Percentiles rank a stretch among this genome's conserved stretches.
Evolutionary conservation across 2,797 vertebrate species (phyloP).

Genomic region (Argyrosomus regius): DNA sequence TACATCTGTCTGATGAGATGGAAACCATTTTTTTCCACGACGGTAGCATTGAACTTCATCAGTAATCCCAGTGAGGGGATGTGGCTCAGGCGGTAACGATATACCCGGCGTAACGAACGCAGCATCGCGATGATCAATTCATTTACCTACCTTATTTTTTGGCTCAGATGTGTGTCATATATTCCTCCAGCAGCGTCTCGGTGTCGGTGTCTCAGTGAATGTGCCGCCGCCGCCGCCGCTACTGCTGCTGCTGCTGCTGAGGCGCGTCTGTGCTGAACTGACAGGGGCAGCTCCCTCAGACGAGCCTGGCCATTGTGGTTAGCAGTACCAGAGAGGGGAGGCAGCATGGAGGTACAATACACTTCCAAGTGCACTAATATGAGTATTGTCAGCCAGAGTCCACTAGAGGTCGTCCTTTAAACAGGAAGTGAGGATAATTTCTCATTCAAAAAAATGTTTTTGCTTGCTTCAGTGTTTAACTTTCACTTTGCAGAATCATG

Average conservation of each 20-base stretch:
- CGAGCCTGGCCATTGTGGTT: constrained; percentile 71
- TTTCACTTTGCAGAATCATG: background rate
- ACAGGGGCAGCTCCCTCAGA: constrained; percentile 60
- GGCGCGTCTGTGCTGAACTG: constrained; percentile 51
- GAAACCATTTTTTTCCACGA: constrained; percentile 52
- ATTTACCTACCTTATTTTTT: constrained; percentile 60
- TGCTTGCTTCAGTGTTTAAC: background rate
- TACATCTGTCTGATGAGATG: constrained; percentile 36
- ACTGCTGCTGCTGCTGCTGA: constrained; percentile 39
- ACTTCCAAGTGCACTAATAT: constrained; percentile 20
- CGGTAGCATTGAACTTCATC: constrained; percentile 71
- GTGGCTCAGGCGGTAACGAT: constrained; percentile 37
- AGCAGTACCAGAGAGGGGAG: constrained; percentile 58
- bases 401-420: constrained; percentile 69
- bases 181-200: constrained; percentile 31
- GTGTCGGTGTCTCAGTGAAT: constrained; percentile 5
- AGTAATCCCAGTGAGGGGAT: constrained; percentile 56
- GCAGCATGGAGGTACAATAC: constrained; percentile 60
- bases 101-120: constrained; percentile 5
- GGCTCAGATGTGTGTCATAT: constrained; percentile 46
- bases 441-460: background rate
- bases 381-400: constrained; percentile 2
- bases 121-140: background rate
- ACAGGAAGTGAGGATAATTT: background rate
- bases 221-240: background rate